Conservation (phyloP, 2,888 invertebrate genomes). For the Heteromurus nitidus region DNA sequence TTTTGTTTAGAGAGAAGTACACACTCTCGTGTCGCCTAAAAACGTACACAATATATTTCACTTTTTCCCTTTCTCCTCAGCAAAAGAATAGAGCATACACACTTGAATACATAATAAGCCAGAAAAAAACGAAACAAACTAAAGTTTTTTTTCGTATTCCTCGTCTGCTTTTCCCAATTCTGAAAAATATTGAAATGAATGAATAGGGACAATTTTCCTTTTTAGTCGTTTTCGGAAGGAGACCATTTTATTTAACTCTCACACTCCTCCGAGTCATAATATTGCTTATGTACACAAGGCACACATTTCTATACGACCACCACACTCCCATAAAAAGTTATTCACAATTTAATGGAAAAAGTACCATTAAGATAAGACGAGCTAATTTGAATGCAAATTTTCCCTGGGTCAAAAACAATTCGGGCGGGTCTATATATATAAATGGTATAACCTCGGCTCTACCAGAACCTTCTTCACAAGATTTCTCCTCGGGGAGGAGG, state of each 20-base stretch:
- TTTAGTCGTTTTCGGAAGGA: not conserved
- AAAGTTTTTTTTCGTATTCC: conserved; percentile 11
- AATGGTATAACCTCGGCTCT: not conserved
- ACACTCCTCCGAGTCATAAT: too few species aligned
- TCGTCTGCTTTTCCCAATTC: not conserved
- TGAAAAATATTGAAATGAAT: conserved; percentile 59
- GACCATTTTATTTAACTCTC: too few species aligned
- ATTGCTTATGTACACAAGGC: too few species aligned
- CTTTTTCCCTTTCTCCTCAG: too few species aligned
- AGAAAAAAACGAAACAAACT: too few species aligned
- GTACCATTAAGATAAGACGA: conserved; percentile 62
- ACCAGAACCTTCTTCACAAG: conserved; percentile 33
- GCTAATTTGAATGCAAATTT: conserved; percentile 65
- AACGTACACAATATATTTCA: too few species aligned
- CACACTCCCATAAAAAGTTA: conserved; percentile 61
- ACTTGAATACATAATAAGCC: not conserved
- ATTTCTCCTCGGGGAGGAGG: conserved; percentile 33
- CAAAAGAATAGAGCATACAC: not conserved
- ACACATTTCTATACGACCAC: too few species aligned
- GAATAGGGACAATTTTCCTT: not conserved
- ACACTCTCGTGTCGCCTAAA: too few species aligned
- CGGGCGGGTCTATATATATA: conserved; percentile 1
- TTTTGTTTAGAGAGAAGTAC: too few species aligned
- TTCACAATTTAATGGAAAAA: conserved; percentile 63
- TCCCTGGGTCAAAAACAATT: conserved; percentile 61